Percentiles rank a stretch among this genome's conserved stretches.
Evolutionary conservation across 1,140 invertebrate species (phyloP).

Genomic region (Leptopilina clavipes): DNA sequence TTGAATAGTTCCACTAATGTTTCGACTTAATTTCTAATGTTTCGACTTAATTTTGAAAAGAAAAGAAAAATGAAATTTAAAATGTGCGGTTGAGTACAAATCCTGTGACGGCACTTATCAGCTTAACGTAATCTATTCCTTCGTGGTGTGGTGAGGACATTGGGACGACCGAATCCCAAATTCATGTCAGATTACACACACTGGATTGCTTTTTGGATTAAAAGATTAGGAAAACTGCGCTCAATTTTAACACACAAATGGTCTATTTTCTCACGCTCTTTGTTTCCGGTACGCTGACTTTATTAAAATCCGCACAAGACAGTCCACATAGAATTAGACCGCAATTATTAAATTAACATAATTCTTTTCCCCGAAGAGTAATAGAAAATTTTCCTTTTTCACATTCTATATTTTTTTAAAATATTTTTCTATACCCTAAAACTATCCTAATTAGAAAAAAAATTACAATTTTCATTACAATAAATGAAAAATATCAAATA

Average conservation of each 20-base stretch:
- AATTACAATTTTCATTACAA: no score
- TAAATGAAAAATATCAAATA: not conserved
- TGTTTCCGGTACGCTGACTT: slow-evolving; percentile 4
- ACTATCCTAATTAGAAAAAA: no score
- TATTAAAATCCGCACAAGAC: slow-evolving; percentile 1
- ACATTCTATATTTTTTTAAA: no score
- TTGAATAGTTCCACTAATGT: no score
- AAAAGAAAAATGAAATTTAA: no score
- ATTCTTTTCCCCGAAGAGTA: not conserved
- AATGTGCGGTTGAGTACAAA: no score
- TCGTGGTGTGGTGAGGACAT: not conserved
- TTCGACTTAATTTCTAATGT: no score
- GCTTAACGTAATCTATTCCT: slow-evolving; percentile 4
- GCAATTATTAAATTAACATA: slow-evolving; percentile 6
- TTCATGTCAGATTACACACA: slow-evolving; percentile 25
- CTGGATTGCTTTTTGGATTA: slow-evolving; percentile 14
- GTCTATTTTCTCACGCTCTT: slow-evolving; percentile 14
- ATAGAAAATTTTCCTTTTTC: no score
- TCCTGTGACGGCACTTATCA: slow-evolving; percentile 18
- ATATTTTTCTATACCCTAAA: no score
- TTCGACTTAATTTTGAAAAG: no score
- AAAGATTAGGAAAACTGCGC: slow-evolving; percentile 25
- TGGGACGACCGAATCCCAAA: slow-evolving; percentile 22
- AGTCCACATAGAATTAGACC: not conserved
- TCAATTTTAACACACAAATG: not conserved